Evolutionary conservation across 1,140 invertebrate species (phyloP).

Genomic region (Calosoma granatense): DNA sequence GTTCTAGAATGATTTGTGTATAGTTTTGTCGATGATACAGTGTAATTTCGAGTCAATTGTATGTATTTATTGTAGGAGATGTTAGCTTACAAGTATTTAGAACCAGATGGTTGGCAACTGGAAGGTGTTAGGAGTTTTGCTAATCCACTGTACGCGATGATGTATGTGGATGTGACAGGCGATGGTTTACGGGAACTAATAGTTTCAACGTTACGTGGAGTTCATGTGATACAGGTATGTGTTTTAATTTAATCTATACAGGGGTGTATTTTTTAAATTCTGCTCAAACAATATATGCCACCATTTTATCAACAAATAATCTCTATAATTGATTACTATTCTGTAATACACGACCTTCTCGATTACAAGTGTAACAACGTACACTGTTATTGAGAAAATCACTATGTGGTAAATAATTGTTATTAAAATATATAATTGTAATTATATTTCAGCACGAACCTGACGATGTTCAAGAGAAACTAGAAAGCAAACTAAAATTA

Average conservation of each 20-base stretch:
- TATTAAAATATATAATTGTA: conserved; percentile 13
- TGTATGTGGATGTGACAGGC: conserved; percentile 54
- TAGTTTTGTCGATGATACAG: background rate
- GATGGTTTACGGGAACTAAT: conserved; percentile 59
- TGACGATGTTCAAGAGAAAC: conserved; percentile 26
- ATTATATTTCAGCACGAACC: conserved; percentile 28
- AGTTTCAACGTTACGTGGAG: conserved; percentile 54
- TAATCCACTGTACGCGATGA: conserved; percentile 50
- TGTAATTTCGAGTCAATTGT: background rate
- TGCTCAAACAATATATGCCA: background rate
- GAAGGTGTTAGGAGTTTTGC: conserved; percentile 42
- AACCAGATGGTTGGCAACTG: conserved; percentile 37
- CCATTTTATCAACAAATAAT: conserved; percentile 7
- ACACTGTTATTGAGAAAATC: conserved; percentile 15
- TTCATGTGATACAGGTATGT: conserved; percentile 56
- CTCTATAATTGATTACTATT: too few relatives aligned
- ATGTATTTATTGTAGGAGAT: conserved; percentile 42
- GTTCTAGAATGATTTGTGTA: conserved; percentile 4
- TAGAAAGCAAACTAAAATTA: conserved; percentile 24
- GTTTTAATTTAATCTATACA: background rate
- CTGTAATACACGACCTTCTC: too few relatives aligned
- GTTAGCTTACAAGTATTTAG: conserved; percentile 44
- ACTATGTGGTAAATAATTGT: conserved; percentile 9
- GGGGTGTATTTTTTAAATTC: background rate
- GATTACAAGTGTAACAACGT: background rate